These are phyloP conservation scores for Ditylenchus weischeri DNA, from an alignment of 2,888 invertebrate genomes.

Conservation along the genomic window DNA sequence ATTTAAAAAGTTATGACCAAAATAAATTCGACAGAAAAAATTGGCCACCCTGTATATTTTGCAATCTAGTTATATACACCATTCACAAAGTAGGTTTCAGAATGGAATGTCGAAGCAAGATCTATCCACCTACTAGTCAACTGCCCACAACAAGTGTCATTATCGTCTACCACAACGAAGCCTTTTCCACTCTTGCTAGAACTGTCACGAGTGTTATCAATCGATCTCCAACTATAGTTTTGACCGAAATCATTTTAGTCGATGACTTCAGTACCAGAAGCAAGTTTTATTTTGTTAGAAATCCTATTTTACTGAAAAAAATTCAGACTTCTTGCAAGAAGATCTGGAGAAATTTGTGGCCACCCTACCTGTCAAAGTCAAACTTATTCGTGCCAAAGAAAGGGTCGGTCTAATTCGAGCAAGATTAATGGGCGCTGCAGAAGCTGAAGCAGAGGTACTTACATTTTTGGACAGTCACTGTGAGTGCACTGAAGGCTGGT, in stretches of 20 bases:
- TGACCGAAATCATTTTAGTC: conserved; percentile 91
- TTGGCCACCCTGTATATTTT: too few relatives aligned
- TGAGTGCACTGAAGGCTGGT: conserved; percentile 97
- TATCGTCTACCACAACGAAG: conserved; percentile 97
- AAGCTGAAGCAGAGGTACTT: conserved; percentile 82
- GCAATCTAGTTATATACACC: too few relatives aligned
- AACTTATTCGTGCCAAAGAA: conserved; percentile 76
- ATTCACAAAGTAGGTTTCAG: not conserved
- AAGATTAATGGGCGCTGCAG: conserved; percentile 85
- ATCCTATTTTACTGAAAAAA: not conserved
- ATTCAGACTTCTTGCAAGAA: conserved; percentile 44
- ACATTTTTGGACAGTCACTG: conserved; percentile 98
- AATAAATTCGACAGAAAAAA: too few relatives aligned
- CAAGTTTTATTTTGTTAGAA: conserved; percentile 27
- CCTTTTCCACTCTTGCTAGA: conserved; percentile 90
- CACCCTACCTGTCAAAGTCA: conserved; percentile 68
- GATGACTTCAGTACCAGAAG: conserved; percentile 86
- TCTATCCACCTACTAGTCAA: conserved; percentile 64
- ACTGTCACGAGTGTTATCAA: conserved; percentile 96
- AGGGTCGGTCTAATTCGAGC: conserved; percentile 94
- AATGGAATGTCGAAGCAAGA: conserved; percentile 69
- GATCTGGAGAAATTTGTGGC: conserved; percentile 42
- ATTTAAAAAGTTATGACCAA: too few relatives aligned
- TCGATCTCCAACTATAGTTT: conserved; percentile 79
- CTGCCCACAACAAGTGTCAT: conserved; percentile 84